phyloP scores from a whole-genome alignment of 2,113 vertebrate genomes.

The Henicopernis longicauda region DNA sequence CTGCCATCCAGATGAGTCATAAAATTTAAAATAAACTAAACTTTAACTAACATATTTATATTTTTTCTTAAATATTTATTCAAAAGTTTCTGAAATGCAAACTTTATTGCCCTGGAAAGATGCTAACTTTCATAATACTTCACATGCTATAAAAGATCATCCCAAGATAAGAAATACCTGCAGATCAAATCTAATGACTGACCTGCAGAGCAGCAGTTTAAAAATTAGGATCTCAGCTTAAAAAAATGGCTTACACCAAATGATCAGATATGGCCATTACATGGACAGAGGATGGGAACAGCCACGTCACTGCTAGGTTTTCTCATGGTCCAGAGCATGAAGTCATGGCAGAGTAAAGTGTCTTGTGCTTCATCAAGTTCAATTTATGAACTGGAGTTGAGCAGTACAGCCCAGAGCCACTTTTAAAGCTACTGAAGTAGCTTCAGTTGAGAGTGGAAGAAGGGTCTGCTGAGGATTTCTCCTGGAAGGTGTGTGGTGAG shows the following conservation, averaged over 20 bases:
- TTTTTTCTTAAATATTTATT: neutral
- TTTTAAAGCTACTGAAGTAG: neutral
- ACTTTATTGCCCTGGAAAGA: slow-evolving; percentile 22
- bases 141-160: neutral
- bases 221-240: neutral
- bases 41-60: neutral
- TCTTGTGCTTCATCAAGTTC: neutral
- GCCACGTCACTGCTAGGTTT: neutral
- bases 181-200: neutral
- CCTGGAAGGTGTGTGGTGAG: neutral
- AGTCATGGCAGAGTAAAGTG: neutral
- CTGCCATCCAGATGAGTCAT: neutral
- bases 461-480: neutral
- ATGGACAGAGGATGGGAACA: neutral
- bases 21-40: slow-evolving; percentile 1
- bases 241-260: neutral
- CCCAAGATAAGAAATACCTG: neutral
- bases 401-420: neutral
- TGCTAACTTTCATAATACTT: slow-evolving; percentile 3
- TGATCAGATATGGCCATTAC: neutral
- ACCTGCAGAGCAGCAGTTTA: neutral
- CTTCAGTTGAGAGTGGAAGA: neutral
- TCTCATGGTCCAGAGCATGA: neutral
- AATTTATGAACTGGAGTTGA: neutral
- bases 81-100: neutral